Evolutionary conservation across 2,113 vertebrate species (phyloP).

Genomic region (Haemorhous mexicanus): DNA sequence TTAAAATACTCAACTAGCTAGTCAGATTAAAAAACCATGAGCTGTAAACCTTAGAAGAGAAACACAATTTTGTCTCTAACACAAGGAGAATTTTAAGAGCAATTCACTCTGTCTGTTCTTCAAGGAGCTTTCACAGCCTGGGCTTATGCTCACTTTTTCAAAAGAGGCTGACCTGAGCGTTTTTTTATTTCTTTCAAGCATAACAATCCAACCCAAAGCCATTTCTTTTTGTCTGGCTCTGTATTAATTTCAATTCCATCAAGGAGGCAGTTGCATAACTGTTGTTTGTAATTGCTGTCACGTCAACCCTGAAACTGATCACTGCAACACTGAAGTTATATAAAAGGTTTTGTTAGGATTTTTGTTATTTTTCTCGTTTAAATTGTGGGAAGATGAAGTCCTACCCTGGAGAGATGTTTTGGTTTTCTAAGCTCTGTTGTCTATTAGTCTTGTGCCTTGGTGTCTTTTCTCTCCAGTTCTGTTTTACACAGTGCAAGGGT

Average conservation of each 20-base stretch:
- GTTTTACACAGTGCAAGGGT: background rate
- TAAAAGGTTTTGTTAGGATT: slow-evolving; percentile 37
- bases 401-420: slow-evolving; percentile 17
- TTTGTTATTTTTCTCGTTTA: background rate
- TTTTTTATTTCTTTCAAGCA: background rate
- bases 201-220: background rate
- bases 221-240: slow-evolving; percentile 7
- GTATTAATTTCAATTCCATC: slow-evolving; percentile 58
- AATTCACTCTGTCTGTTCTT: background rate
- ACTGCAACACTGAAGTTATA: background rate
- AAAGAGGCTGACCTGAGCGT: background rate
- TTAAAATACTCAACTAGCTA: background rate
- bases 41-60: background rate
- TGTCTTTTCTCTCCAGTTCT: background rate
- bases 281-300: slow-evolving; percentile 61
- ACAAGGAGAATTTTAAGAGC: background rate
- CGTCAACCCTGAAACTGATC: slow-evolving; percentile 14
- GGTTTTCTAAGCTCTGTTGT: slow-evolving; percentile 39
- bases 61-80: background rate
- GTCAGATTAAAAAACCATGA: background rate
- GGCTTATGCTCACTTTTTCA: background rate
- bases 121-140: background rate
- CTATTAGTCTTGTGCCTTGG: background rate
- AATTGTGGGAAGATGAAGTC: slow-evolving; percentile 23
- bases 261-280: slow-evolving; percentile 46